These are phyloP conservation scores for Eulemur macaco DNA, from an alignment of 2,113 vertebrate species.

Conservation along the genomic window DNA sequence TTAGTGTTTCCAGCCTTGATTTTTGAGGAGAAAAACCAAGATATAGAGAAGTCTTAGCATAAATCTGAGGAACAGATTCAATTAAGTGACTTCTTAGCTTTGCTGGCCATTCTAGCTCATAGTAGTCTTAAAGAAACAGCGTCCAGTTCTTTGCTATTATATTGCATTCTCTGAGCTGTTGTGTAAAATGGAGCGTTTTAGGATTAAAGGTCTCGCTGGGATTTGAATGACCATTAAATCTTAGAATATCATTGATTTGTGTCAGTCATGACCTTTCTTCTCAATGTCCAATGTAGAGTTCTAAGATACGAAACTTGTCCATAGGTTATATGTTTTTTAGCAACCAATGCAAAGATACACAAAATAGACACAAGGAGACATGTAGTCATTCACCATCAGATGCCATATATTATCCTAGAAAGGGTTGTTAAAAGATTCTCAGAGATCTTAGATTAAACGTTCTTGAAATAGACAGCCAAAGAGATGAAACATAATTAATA, in stretches of 20 bases:
- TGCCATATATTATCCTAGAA: not conserved
- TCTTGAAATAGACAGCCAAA: not conserved
- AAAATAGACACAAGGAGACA: not conserved
- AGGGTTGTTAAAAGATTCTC: not conserved
- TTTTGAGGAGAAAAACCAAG: slow-evolving; percentile 44
- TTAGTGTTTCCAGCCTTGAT: not conserved
- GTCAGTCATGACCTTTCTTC: not conserved
- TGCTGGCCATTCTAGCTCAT: not conserved
- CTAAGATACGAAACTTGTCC: not conserved
- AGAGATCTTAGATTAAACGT: not conserved
- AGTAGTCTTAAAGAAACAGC: not conserved
- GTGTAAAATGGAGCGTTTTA: not conserved
- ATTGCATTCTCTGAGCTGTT: slow-evolving; percentile 2
- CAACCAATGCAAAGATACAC: not conserved
- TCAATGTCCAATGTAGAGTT: not conserved
- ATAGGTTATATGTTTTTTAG: slow-evolving; percentile 11
- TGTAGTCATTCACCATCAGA: not conserved
- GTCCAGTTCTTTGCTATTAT: not conserved
- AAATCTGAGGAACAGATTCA: not conserved
- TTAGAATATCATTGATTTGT: slow-evolving; percentile 8
- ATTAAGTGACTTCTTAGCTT: slow-evolving; percentile 27
- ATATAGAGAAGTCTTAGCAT: not conserved
- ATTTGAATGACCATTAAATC: slow-evolving; percentile 1
- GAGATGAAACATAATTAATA: not conserved
- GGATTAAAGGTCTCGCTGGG: not conserved